phyloP scores from a whole-genome alignment of 2,113 vertebrate species.

The Rhegmatorhina hoffmannsi region DNA sequence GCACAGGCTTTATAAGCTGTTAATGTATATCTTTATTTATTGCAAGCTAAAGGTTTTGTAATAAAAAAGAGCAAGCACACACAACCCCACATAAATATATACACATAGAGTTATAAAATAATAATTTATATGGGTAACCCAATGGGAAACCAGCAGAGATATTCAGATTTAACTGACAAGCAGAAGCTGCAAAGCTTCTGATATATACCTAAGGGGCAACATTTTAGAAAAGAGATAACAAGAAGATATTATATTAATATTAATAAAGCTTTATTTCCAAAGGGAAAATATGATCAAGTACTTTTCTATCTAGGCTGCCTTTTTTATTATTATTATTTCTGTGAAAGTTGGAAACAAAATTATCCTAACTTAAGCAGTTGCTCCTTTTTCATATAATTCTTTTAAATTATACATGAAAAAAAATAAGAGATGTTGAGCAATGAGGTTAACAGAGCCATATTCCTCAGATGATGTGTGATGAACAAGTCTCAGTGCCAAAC shows the following conservation, averaged over 20 bases:
- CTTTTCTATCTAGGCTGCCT: background rate
- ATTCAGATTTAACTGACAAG: constrained; percentile 19
- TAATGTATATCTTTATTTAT: background rate
- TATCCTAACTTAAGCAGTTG: background rate
- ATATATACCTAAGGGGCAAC: constrained; percentile 23
- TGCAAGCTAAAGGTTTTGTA: background rate
- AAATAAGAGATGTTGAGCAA: background rate
- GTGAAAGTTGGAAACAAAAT: background rate
- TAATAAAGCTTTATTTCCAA: constrained; percentile 50
- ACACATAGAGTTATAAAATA: background rate
- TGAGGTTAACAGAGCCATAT: background rate
- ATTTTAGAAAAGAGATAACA: constrained; percentile 50
- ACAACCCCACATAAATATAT: background rate
- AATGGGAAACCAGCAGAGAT: background rate
- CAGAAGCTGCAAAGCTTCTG: background rate
- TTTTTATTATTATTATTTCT: background rate
- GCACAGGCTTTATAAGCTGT: background rate
- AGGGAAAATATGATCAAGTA: constrained; percentile 21
- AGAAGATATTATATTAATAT: constrained; percentile 54
- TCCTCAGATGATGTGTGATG: background rate
- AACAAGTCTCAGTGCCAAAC: background rate
- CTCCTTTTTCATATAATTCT: background rate
- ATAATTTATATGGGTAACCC: background rate
- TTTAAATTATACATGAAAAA: background rate
- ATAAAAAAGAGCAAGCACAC: background rate